Conservation (phyloP, 2,888 invertebrate species). For the Lasioglossum oenotherae region DNA sequence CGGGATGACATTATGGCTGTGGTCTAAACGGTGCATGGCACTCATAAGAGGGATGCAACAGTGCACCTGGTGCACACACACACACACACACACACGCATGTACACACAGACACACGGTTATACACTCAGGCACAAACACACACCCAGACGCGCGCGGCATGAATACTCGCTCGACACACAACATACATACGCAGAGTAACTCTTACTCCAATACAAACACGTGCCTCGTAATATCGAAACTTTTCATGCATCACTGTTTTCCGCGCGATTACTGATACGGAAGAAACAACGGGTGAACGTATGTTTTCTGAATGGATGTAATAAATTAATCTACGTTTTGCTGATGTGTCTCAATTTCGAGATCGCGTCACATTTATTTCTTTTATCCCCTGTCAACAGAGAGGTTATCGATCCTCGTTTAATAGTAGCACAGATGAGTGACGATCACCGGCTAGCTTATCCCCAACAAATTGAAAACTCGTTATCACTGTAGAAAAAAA, state of each 20-base stretch:
- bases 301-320: constrained; percentile 80
- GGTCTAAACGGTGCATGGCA: constrained; percentile 65
- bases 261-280: constrained; percentile 62
- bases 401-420: constrained; percentile 57
- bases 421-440: constrained; percentile 19
- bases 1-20: constrained; percentile 79
- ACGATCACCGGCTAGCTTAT: constrained; percentile 44
- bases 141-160: constrained; percentile 18
- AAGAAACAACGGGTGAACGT: constrained; percentile 67
- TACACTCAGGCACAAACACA: constrained; percentile 22
- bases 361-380: constrained; percentile 50
- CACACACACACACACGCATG: constrained; percentile 6
- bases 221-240: constrained; percentile 65
- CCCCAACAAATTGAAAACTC: constrained; percentile 52
- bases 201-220: constrained; percentile 66
- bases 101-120: background rate
- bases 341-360: constrained; percentile 74
- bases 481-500: constrained; percentile 57
- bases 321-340: constrained; percentile 76
- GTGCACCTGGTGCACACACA: constrained; percentile 66
- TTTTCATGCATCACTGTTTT: constrained; percentile 71
- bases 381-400: constrained; percentile 48
- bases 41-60: constrained; percentile 68
- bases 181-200: constrained; percentile 20
- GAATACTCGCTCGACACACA: constrained; percentile 26